Conservation (phyloP, 2,797 vertebrate species). For the Onychomys leucogaster region DNA sequence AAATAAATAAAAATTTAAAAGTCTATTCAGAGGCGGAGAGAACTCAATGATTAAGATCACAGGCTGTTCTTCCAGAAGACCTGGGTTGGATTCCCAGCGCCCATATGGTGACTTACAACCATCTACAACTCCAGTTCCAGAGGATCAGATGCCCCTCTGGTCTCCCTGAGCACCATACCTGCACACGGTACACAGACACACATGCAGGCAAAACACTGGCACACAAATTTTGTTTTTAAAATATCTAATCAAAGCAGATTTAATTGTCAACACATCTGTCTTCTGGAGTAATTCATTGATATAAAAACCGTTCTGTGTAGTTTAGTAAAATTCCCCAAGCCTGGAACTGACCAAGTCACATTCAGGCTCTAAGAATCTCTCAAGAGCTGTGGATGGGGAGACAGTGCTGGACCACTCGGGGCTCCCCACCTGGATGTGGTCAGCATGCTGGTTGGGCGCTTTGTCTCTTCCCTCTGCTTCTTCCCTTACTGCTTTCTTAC, state of each 20-base stretch:
- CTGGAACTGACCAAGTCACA: background rate
- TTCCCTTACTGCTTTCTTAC: background rate
- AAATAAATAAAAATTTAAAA: no score
- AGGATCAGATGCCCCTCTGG: background rate
- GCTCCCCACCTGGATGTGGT: background rate
- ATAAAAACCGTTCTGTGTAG: background rate
- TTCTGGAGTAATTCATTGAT: background rate
- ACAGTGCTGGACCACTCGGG: accelerated
- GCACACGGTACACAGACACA: background rate
- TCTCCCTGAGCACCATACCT: background rate
- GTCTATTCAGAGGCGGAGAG: background rate
- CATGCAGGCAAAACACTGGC: no score
- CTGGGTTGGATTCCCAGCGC: background rate
- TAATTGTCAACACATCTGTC: constrained; percentile 1
- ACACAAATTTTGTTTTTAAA: no score
- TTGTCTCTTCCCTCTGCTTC: background rate
- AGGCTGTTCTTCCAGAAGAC: background rate
- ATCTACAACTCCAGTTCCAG: background rate
- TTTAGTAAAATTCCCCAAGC: constrained; percentile 20
- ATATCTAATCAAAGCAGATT: background rate
- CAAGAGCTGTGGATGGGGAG: background rate
- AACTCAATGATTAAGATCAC: background rate
- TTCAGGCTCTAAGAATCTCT: background rate
- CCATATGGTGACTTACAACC: background rate
- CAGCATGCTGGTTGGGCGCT: background rate